phyloP scores from a whole-genome alignment of 2,888 invertebrate species.

The Galerucella nymphaeae region DNA sequence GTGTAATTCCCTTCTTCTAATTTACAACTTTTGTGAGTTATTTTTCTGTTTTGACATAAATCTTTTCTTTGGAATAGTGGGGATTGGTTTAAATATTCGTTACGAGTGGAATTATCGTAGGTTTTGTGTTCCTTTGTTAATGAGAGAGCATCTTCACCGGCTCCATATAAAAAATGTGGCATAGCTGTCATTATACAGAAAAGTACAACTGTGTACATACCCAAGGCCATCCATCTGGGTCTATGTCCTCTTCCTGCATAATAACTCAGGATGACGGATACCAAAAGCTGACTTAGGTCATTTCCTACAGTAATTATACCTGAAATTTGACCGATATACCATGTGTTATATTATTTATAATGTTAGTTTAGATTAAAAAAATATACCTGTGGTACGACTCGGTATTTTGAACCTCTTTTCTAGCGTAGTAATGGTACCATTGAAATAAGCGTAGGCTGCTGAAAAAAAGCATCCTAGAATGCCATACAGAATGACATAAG shows the following conservation, averaged over 20 bases:
- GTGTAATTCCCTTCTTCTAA: constrained; percentile 68
- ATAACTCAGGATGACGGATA: constrained; percentile 75
- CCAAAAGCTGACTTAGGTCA: constrained; percentile 77
- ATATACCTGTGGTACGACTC: constrained; percentile 74
- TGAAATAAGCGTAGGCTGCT: constrained; percentile 77
- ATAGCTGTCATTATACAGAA: constrained; percentile 76
- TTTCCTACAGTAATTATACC: constrained; percentile 80
- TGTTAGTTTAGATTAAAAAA: neutral
- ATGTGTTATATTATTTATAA: too few species aligned
- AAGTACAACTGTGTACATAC: constrained; percentile 70
- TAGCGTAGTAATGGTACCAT: constrained; percentile 79
- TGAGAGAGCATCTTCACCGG: constrained; percentile 73
- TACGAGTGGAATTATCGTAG: constrained; percentile 63
- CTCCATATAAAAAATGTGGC: constrained; percentile 77
- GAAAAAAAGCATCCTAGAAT: constrained; percentile 76
- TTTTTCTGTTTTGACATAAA: constrained; percentile 65
- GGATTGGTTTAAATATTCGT: neutral
- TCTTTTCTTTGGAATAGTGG: constrained; percentile 66
- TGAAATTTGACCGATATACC: constrained; percentile 56
- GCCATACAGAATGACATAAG: constrained; percentile 73
- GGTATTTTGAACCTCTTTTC: constrained; percentile 81
- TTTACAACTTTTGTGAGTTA: constrained; percentile 56
- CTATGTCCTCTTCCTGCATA: constrained; percentile 78
- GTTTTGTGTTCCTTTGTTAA: constrained; percentile 72
- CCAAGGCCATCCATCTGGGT: constrained; percentile 78